Conservation (phyloP, 2,888 invertebrate genomes). For the Drosophila paranaensis region DNA sequence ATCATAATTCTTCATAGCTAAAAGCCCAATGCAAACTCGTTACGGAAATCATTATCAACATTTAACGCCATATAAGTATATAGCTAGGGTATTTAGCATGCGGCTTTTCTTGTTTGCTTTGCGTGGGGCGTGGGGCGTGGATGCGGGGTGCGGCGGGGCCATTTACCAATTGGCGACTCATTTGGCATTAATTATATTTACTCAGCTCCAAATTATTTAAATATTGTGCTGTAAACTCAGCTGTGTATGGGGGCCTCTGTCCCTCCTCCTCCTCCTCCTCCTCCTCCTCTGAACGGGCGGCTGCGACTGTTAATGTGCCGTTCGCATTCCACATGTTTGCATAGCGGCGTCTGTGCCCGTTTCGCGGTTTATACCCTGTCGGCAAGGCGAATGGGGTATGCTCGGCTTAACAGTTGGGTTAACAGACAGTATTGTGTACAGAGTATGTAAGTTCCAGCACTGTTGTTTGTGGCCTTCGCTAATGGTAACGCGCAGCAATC, state of each 20-base stretch:
- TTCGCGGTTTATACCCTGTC: slow-evolving; percentile 11
- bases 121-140: too few relatives aligned
- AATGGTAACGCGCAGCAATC: slow-evolving; percentile 54
- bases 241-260: slow-evolving; percentile 1
- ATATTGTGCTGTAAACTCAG: slow-evolving; percentile 37
- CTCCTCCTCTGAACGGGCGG: neutral
- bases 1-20: neutral
- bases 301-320: slow-evolving; percentile 26
- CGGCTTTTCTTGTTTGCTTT: neutral
- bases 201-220: slow-evolving; percentile 20
- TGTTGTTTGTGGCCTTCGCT: slow-evolving; percentile 40
- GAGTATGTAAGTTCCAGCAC: neutral
- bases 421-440: neutral
- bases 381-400: neutral
- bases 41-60: neutral
- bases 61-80: neutral
- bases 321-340: slow-evolving; percentile 55
- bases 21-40: neutral
- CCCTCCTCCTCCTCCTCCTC: neutral
- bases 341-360: slow-evolving; percentile 19
- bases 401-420: neutral
- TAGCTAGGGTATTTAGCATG: neutral
- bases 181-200: slow-evolving; percentile 66
- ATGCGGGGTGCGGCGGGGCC: neutral
- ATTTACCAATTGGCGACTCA: slow-evolving; percentile 55